Conservation (phyloP, 2,113 vertebrate genomes). For the Pachypanchax playfairii region DNA sequence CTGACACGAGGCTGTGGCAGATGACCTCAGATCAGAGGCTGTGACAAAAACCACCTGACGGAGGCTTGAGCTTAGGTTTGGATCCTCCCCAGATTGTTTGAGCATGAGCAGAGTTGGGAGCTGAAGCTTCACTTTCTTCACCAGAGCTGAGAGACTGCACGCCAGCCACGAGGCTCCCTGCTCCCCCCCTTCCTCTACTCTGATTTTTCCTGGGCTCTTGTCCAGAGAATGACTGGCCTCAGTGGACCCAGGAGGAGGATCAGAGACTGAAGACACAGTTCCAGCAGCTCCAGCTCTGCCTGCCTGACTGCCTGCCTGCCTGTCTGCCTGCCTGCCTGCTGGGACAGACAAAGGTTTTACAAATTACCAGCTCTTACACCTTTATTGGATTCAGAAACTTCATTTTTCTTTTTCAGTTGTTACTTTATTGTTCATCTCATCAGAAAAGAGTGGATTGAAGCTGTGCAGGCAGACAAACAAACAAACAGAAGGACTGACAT, state of each 20-base stretch:
- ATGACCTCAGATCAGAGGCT: constrained; percentile 58
- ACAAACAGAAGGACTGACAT: constrained; percentile 62
- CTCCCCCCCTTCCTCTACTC: constrained; percentile 63
- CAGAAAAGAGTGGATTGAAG: constrained; percentile 30
- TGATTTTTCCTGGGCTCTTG: constrained; percentile 64
- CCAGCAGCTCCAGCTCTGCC: constrained; percentile 45
- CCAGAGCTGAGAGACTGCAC: constrained; percentile 56
- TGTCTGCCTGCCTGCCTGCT: constrained; percentile 14
- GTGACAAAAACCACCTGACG: constrained; percentile 43
- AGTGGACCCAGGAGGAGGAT: constrained; percentile 63
- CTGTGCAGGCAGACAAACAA: constrained; percentile 34
- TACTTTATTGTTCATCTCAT: constrained; percentile 31
- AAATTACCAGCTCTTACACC: constrained; percentile 37
- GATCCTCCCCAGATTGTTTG: constrained; percentile 56
- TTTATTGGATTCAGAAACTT: constrained; percentile 29
- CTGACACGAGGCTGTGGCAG: constrained; percentile 40
- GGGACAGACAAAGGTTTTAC: constrained; percentile 37
- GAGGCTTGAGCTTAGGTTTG: constrained; percentile 60
- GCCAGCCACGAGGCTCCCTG: constrained; percentile 71
- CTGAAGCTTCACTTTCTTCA: constrained; percentile 63
- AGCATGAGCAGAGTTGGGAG: constrained; percentile 61
- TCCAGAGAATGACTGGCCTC: constrained; percentile 70
- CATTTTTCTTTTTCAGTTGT: constrained; percentile 2
- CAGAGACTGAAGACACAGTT: constrained; percentile 51
- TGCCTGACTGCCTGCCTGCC: constrained; percentile 16